These are phyloP conservation scores for Glyphotaelius pellucidus DNA, from an alignment of 2,888 invertebrate genomes.

Conservation along the genomic window DNA sequence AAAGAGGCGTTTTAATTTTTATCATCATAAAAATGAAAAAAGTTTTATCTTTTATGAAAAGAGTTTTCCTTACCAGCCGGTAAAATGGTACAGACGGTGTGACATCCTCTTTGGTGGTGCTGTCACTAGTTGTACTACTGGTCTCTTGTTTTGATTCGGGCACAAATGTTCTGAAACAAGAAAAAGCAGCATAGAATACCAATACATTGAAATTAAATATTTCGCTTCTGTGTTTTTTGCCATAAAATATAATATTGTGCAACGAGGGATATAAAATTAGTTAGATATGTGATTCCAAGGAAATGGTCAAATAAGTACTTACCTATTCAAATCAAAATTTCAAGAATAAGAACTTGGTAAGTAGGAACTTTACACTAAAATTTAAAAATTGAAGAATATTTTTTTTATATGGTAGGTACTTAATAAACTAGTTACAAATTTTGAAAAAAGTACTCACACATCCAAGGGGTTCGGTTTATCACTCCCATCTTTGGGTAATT, in stretches of 20 bases:
- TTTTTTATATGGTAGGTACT: too few species aligned
- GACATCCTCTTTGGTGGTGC: background rate
- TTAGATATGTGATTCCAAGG: too few species aligned
- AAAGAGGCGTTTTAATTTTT: too few species aligned
- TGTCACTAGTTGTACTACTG: background rate
- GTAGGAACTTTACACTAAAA: too few species aligned
- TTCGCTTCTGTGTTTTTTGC: background rate
- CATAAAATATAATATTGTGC: background rate
- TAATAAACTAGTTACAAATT: too few species aligned
- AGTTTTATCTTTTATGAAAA: background rate
- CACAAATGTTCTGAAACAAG: slow-evolving; percentile 7
- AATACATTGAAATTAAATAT: background rate
- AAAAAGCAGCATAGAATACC: background rate
- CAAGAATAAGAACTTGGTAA: too few species aligned
- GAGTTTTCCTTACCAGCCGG: slow-evolving; percentile 44
- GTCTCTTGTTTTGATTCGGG: slow-evolving; percentile 29
- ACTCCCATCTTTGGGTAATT: background rate
- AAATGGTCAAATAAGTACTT: background rate
- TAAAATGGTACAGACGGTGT: slow-evolving; percentile 45
- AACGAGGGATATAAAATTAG: background rate
- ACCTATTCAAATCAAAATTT: background rate
- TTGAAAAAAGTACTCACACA: background rate
- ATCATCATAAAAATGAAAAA: background rate
- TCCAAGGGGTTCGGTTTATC: slow-evolving; percentile 4
- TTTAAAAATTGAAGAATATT: too few species aligned